A percentile compares a stretch with the other conserved stretches of the same genome.
phyloP scores from a whole-genome alignment of 2,888 invertebrate species.

The Masnerella sp. region DNA sequence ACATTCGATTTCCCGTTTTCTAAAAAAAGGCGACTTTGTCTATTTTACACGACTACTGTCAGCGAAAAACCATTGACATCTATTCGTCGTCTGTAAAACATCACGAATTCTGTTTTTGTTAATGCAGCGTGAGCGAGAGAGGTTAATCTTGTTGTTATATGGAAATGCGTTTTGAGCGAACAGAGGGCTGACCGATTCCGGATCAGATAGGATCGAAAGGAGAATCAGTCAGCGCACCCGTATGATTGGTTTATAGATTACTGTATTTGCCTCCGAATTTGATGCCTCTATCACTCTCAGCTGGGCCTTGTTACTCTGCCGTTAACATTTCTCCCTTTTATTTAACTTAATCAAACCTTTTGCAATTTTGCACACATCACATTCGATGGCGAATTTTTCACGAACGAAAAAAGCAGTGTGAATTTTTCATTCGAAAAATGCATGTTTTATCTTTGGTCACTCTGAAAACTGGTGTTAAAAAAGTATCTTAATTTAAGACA shows the following conservation, averaged over 20 bases:
- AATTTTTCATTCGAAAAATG: no score
- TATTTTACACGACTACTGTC: no score
- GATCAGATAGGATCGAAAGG: constrained; percentile 62
- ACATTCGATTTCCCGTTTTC: no score
- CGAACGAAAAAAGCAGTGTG: no score
- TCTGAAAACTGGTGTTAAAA: no score
- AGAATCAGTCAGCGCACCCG: constrained; percentile 65
- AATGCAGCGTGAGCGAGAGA: constrained; percentile 55
- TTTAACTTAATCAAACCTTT: not conserved
- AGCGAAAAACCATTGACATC: no score
- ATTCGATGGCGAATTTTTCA: no score
- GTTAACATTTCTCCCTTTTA: constrained; percentile 3
- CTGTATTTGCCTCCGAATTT: constrained; percentile 55
- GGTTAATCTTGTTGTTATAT: constrained; percentile 74
- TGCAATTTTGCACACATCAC: no score
- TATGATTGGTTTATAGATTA: constrained; percentile 75
- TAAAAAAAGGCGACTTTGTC: no score
- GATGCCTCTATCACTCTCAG: constrained; percentile 17
- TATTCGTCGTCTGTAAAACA: no score
- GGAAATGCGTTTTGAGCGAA: constrained; percentile 69
- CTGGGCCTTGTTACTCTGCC: constrained; percentile 1
- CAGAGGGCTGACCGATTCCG: constrained; percentile 51
- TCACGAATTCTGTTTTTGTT: constrained; percentile 29
- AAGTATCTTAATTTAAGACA: no score
- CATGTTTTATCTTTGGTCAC: no score